phyloP scores from a whole-genome alignment of 1,140 invertebrate species.

The Drosophila malerkotliana region DNA sequence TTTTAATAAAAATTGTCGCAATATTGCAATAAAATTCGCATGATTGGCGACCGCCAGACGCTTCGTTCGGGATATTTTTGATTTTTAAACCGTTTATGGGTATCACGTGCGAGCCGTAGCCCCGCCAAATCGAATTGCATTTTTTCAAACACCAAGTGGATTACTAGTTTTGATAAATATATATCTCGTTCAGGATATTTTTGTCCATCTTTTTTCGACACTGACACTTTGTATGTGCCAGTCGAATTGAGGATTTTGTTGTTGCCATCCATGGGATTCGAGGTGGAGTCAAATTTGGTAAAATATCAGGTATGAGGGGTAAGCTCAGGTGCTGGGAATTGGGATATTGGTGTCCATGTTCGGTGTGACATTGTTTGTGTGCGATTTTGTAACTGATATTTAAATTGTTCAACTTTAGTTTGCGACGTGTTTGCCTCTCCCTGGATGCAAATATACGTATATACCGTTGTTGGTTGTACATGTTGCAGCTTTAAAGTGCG shows the following conservation, averaged over 20 bases:
- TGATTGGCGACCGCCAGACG: constrained; percentile 46
- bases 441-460: neutral
- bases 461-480: neutral
- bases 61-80: constrained; percentile 1
- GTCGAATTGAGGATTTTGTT: constrained; percentile 40
- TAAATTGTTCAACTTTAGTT: constrained; percentile 42
- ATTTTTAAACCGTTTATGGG: constrained; percentile 42
- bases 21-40: constrained; percentile 75
- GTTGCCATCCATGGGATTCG: constrained; percentile 1
- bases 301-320: neutral
- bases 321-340: neutral
- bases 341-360: constrained; percentile 4
- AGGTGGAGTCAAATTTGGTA: constrained; percentile 6
- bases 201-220: constrained; percentile 6
- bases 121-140: constrained; percentile 55
- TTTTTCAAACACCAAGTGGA: constrained; percentile 26
- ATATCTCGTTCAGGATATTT: constrained; percentile 19
- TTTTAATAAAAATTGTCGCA: constrained; percentile 82
- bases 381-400: constrained; percentile 57
- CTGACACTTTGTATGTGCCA: constrained; percentile 25
- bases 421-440: constrained; percentile 7
- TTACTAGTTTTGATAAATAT: constrained; percentile 34
- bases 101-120: constrained; percentile 52
- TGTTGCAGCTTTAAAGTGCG: constrained; percentile 4
- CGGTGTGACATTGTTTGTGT: constrained; percentile 26